A percentile compares a stretch with the other conserved stretches of the same genome.
Conservation (phyloP, 2,113 vertebrate genomes). For the Formicarius rufipectus region DNA sequence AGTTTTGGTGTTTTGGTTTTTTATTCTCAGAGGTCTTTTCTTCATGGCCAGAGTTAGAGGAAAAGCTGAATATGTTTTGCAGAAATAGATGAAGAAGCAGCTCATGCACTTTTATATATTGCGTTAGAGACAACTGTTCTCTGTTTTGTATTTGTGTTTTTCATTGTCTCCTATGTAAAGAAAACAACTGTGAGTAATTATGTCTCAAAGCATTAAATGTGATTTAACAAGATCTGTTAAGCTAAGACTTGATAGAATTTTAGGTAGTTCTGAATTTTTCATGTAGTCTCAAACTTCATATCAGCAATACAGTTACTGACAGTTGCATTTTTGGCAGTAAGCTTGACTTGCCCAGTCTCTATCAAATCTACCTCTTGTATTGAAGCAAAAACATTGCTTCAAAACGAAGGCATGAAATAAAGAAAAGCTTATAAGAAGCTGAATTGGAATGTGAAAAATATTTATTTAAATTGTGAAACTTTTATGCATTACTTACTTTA, state of each 20-base stretch:
- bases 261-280: conserved; percentile 65
- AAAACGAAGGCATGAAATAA: conserved; percentile 68
- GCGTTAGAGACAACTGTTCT: conserved; percentile 60
- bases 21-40: background rate
- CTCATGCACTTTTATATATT: conserved; percentile 69
- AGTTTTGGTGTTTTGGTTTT: background rate
- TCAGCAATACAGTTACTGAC: conserved; percentile 64
- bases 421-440: conserved; percentile 65
- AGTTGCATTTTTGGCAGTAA: conserved; percentile 70
- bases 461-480: conserved; percentile 76
- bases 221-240: conserved; percentile 61
- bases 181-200: conserved; percentile 59
- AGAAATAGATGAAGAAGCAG: conserved; percentile 64
- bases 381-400: conserved; percentile 72
- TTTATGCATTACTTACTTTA: conserved; percentile 70
- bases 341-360: conserved; percentile 62
- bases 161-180: conserved; percentile 60
- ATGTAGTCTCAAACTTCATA: conserved; percentile 61
- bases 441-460: conserved; percentile 79
- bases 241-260: conserved; percentile 62
- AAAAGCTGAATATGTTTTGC: conserved; percentile 45
- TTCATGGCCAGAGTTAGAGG: conserved; percentile 48
- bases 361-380: conserved; percentile 77
- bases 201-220: conserved; percentile 59
- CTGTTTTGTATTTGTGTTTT: conserved; percentile 66